Conservation (phyloP, 1,140 invertebrate species). For the Gonatopus flavifemur region DNA sequence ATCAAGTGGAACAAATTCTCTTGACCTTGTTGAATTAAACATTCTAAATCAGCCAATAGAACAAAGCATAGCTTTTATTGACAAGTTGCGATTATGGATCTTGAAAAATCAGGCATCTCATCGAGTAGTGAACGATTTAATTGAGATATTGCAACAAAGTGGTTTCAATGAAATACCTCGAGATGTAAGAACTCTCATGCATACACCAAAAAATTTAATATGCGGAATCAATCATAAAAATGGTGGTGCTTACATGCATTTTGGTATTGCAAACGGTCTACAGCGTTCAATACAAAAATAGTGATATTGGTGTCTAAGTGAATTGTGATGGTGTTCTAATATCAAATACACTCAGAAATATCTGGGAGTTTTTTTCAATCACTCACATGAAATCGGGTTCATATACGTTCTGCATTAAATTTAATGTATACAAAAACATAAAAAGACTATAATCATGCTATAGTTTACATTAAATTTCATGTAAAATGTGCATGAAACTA, state of each 20-base stretch:
- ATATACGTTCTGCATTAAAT: no score
- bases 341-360: no score
- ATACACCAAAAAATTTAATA: conserved; percentile 5
- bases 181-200: conserved; percentile 12
- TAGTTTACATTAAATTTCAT: no score
- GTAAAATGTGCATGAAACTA: no score
- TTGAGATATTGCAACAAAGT: conserved; percentile 11
- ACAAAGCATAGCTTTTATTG: no score
- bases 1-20: no score
- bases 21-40: no score
- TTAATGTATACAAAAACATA: no score
- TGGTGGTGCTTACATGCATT: conserved; percentile 14
- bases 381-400: no score
- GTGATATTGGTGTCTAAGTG: conserved; percentile 4
- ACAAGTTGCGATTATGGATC: conserved; percentile 9
- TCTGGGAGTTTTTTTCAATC: no score
- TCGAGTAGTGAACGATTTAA: conserved; percentile 4
- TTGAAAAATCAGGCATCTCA: conserved; percentile 2
- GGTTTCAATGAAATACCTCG: conserved; percentile 7
- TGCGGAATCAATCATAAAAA: neutral
- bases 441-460: no score
- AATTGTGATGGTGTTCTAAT: conserved; percentile 19
- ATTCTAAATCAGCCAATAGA: no score
- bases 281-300: conserved; percentile 7
- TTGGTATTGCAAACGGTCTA: conserved; percentile 8